A percentile compares a stretch with the other conserved stretches of the same genome.
Conservation (phyloP, 2,113 vertebrate species). For the Ceyx melanurus region DNA sequence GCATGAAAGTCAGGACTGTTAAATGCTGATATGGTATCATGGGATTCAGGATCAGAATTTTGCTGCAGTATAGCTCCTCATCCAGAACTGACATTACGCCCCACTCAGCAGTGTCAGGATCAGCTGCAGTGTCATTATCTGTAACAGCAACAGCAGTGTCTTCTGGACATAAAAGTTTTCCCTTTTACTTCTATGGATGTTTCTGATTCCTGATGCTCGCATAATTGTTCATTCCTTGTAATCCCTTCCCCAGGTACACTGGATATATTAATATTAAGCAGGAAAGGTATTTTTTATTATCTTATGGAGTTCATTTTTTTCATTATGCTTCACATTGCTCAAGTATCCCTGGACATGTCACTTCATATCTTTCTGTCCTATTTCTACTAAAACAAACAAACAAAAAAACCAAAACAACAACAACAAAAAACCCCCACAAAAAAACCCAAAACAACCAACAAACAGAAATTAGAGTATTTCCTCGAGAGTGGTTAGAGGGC, state of each 20-base stretch:
- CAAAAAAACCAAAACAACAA: too few relatives aligned
- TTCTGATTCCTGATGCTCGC: conserved; percentile 22
- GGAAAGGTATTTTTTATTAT: background rate
- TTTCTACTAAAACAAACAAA: background rate
- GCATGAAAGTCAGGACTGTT: conserved; percentile 65
- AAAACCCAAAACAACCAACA: too few relatives aligned
- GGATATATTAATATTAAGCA: background rate
- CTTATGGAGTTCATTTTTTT: background rate
- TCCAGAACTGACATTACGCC: conserved; percentile 74
- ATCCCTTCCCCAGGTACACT: conserved; percentile 8
- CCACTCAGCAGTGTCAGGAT: conserved; percentile 59
- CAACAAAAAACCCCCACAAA: too few relatives aligned
- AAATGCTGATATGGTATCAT: conserved; percentile 72
- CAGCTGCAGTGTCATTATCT: conserved; percentile 64
- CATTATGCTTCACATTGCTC: background rate
- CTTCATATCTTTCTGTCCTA: background rate
- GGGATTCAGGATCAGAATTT: conserved; percentile 77
- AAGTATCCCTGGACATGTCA: background rate
- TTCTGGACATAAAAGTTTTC: conserved; percentile 65
- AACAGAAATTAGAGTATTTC: background rate
- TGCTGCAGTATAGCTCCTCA: conserved; percentile 58
- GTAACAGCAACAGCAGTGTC: conserved; percentile 47
- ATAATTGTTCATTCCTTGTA: background rate
- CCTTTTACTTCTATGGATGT: conserved; percentile 48
- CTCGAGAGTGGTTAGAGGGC: background rate